Conservation (phyloP, 2,113 vertebrate species). For the Zosterops japonicus region DNA sequence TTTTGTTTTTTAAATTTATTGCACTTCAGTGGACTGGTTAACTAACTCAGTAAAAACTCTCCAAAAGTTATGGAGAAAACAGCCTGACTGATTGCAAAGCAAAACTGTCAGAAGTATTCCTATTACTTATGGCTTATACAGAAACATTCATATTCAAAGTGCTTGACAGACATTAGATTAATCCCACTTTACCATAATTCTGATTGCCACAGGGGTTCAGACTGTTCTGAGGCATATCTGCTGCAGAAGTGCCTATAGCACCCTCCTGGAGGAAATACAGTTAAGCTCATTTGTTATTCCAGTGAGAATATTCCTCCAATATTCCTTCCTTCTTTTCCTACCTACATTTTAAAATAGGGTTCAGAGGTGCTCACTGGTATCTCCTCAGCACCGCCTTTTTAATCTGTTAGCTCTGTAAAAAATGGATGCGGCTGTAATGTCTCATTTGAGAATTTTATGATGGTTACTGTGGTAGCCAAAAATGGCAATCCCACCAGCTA, state of each 20-base stretch:
- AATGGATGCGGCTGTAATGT: not conserved
- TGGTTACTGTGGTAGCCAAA: not conserved
- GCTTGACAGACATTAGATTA: slow-evolving; percentile 39
- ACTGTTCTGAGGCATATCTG: not conserved
- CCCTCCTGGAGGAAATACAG: not conserved
- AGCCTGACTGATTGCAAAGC: slow-evolving; percentile 4
- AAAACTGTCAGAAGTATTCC: slow-evolving; percentile 44
- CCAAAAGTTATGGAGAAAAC: slow-evolving; percentile 23
- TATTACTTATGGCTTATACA: not conserved
- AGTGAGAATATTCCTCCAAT: not conserved
- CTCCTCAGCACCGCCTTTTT: not conserved
- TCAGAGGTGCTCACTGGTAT: not conserved
- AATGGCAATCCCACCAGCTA: not conserved
- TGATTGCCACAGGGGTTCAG: slow-evolving; percentile 22
- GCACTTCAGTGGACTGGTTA: slow-evolving; percentile 44
- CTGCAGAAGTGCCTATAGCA: not conserved
- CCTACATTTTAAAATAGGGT: not conserved
- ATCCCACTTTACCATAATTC: slow-evolving; percentile 44
- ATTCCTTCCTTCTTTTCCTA: not conserved
- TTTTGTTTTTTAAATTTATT: not conserved
- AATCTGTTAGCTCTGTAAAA: not conserved
- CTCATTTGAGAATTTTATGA: not conserved
- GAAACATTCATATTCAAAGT: not conserved
- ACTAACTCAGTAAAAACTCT: slow-evolving; percentile 48
- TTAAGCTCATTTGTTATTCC: not conserved